phyloP scores from a whole-genome alignment of 2,888 invertebrate species.

The Tipula unca region DNA sequence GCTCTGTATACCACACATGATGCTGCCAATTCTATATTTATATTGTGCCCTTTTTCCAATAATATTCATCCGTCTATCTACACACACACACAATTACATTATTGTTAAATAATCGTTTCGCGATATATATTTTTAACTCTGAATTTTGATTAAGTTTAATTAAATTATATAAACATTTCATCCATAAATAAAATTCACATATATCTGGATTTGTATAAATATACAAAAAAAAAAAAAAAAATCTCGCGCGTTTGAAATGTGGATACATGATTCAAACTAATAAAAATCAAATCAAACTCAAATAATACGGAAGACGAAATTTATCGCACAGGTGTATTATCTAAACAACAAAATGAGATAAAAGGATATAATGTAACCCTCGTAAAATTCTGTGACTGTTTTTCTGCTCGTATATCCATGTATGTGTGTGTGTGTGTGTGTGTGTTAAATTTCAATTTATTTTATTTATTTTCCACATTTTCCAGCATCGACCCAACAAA shows the following conservation, averaged over 20 bases:
- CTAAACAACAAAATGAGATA: not conserved
- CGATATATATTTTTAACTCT: not conserved
- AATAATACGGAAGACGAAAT: not conserved
- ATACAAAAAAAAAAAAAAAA: not conserved
- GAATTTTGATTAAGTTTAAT: not conserved
- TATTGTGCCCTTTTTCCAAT: not conserved
- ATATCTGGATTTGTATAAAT: not conserved
- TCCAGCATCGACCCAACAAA: not conserved
- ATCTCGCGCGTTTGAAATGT: not conserved
- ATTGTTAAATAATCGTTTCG: not conserved
- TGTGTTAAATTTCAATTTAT: slow-evolving; percentile 10
- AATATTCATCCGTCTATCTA: not conserved
- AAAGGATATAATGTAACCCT: not conserved
- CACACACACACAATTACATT: not conserved
- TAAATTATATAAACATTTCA: slow-evolving; percentile 8
- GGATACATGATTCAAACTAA: not conserved
- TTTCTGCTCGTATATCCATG: not conserved
- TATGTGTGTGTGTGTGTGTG: not conserved
- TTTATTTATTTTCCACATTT: not conserved
- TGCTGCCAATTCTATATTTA: not conserved
- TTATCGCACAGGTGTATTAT: not conserved
- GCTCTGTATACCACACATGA: not conserved
- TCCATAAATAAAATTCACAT: not conserved
- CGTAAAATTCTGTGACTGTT: not conserved
- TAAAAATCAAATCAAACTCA: slow-evolving; percentile 8